These are phyloP conservation scores for Kryptolebias ocellatus DNA, from an alignment of 2,797 vertebrate species.

Conservation along the genomic window DNA sequence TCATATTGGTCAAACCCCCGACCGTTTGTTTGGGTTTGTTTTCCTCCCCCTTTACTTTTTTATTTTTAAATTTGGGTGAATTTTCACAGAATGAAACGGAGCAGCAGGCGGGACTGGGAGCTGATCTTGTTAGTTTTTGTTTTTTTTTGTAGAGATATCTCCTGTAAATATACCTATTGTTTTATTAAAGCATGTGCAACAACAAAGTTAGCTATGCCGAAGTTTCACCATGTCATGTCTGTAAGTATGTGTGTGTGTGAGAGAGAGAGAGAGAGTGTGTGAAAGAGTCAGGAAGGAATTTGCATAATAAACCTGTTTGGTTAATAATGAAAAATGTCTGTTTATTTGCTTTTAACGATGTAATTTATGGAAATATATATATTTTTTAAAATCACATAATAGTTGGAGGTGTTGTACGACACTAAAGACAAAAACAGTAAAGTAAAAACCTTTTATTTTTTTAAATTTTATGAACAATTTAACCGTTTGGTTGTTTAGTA, in stretches of 20 bases:
- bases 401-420: too few species aligned
- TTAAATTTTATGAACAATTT: too few species aligned
- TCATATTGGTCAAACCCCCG: conserved; percentile 88
- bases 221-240: conserved; percentile 86
- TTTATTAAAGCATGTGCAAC: conserved; percentile 99
- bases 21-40: conserved; percentile 60
- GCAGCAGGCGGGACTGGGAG: conserved; percentile 76
- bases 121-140: conserved; percentile 55
- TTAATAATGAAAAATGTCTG: conserved; percentile 76
- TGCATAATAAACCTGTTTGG: conserved; percentile 88
- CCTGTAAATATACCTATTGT: conserved; percentile 96
- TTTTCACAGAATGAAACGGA: conserved; percentile 48
- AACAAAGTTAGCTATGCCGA: conserved; percentile 86
- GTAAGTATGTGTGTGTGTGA: conserved; percentile 66
- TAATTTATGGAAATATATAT: neutral
- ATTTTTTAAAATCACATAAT: conserved; percentile 3
- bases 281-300: conserved; percentile 76
- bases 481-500: too few species aligned
- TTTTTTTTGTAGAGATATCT: conserved; percentile 75
- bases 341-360: conserved; percentile 42
- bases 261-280: conserved; percentile 53
- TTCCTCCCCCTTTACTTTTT: conserved; percentile 34
- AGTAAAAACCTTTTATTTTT: too few species aligned
- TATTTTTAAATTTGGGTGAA: conserved; percentile 77
- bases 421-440: too few species aligned